Evolutionary conservation across 2,797 vertebrate genomes (phyloP), one percentile per base, ranked within the genome.

Genomic region (Ctenochaetus hawaiiensis): DNA sequence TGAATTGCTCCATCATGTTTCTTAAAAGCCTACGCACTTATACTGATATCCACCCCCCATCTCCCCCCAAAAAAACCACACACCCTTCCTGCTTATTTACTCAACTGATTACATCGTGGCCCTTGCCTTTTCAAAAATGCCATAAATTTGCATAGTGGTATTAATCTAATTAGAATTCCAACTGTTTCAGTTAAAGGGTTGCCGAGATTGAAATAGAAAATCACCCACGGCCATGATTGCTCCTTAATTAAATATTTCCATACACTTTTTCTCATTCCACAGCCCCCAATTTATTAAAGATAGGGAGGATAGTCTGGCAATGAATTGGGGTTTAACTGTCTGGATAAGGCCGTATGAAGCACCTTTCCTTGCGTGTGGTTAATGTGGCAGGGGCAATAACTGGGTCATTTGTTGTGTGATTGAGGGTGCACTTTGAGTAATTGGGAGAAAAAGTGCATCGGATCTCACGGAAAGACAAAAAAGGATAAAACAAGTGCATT

Each of bases 81-180:
- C 41, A 53, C 76, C 72, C 86, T 83, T 70, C 84, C 89, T 26
- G 22, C 81, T 80, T 92, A 91, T 95, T 94, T 94, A 93, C 91
- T 91, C 81, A 89, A 75, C 89, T 93, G 91, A 93, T 94, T 92
- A 90, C 58, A 60, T 91, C 41, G 72, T 82, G 85, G 75, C 80
- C 85, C 91, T 85, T 88, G 86, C 88, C 91, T 93, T 91, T 82
- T 86, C 72, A 90, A 92, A 94, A 94, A 93, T 92, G 81, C 89
- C 91, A 93, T 94, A 93, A 69, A 95, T 96, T 95, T 94, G 87
- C 95, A 95, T 95, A 93, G 86, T 90, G 85, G 89, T 93, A 92
- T 93, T 94, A 93, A 95, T 94, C 91, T 94, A 95, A 96, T 95
- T 95, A 94, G 88, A 93, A 91, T 93, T 92, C 91, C 89, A 85